These are phyloP conservation scores for Anhinga anhinga DNA, from an alignment of 2,113 vertebrate genomes.

Conservation along the genomic window DNA sequence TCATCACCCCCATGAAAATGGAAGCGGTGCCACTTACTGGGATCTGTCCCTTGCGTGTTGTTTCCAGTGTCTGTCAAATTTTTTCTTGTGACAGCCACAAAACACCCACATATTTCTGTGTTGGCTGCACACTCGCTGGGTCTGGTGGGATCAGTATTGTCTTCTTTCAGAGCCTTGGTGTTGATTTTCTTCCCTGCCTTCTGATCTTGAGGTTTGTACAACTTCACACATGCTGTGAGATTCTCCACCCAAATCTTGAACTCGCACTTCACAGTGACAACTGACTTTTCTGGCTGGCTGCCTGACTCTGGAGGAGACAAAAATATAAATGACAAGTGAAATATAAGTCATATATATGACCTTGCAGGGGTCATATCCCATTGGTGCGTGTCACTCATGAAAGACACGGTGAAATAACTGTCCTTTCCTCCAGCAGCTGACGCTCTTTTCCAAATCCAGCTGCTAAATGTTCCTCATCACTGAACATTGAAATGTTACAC, in stretches of 20 bases:
- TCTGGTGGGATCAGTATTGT: background rate
- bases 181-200: background rate
- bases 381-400: background rate
- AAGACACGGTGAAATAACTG: background rate
- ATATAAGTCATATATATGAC: background rate
- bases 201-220: background rate
- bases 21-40: background rate
- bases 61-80: background rate
- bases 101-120: fast-evolving
- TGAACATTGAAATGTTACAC: background rate
- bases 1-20: background rate
- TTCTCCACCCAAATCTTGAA: fast-evolving
- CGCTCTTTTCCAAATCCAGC: background rate
- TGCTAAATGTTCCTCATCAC: background rate
- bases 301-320: background rate
- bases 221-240: fast-evolving
- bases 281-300: background rate
- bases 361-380: background rate
- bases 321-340: background rate
- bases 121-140: fast-evolving
- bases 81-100: background rate
- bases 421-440: background rate
- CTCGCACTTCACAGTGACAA: fast-evolving
- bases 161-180: fast-evolving
- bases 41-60: fast-evolving